A percentile compares a stretch with the other conserved stretches of the same genome.
Conservation (phyloP, 2,113 vertebrate genomes). For the Grammomys surdaster region DNA sequence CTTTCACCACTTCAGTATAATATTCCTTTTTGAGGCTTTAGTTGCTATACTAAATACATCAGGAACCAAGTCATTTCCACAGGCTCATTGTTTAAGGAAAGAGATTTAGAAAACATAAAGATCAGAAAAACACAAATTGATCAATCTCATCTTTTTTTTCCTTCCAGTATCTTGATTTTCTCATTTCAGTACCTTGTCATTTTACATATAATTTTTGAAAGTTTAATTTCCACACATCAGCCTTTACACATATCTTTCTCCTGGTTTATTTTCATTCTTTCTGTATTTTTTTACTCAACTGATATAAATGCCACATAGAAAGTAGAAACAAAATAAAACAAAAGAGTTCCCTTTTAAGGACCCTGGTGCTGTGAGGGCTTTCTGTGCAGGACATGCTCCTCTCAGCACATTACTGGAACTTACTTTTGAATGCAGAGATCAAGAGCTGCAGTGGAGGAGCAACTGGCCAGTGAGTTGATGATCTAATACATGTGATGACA, state of each 20-base stretch:
- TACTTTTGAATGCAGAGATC: not conserved
- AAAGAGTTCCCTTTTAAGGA: not conserved
- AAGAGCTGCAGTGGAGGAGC: not conserved
- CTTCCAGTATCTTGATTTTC: not conserved
- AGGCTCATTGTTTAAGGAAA: not conserved
- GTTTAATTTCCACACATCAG: not conserved
- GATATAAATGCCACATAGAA: not conserved
- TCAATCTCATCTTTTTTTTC: not conserved
- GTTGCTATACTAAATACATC: too few relatives aligned
- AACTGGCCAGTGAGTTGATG: not conserved
- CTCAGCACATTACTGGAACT: not conserved
- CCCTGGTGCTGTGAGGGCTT: not conserved
- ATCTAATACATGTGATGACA: too few relatives aligned
- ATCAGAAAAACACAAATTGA: not conserved
- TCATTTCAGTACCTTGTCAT: not conserved
- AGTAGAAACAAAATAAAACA: not conserved
- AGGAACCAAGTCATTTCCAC: not conserved
- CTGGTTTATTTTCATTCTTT: not conserved
- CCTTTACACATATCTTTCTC: not conserved
- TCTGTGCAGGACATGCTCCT: not conserved
- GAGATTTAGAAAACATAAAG: not conserved
- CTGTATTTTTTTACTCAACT: not conserved
- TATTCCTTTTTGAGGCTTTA: not conserved
- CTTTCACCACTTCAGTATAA: not conserved
- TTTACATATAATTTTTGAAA: not conserved